Evolutionary conservation across 1,140 invertebrate genomes (phyloP), one percentile per base, ranked within the genome.

Genomic region (Macrobrachium nipponense): DNA sequence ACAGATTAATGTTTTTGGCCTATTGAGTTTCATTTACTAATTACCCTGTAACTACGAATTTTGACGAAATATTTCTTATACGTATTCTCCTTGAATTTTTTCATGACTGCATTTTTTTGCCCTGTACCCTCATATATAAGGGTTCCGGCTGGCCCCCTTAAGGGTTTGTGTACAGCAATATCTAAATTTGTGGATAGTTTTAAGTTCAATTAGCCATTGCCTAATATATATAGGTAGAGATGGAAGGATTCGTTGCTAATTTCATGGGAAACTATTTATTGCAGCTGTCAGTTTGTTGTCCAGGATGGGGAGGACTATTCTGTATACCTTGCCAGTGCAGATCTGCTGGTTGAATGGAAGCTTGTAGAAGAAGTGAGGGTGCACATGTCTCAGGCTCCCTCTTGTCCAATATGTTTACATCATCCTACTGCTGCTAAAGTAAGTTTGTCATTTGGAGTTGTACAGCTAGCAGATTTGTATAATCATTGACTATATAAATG

Each of bases 261-360:
- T 1, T 11, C 7, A 66, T 66, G 11, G 23, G 18, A 73, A 27
- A 36, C 10, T 44, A 10, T 61, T 75, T 17, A 59, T 59, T 78
- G 20, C 76, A 85, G 83, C 66, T 85, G 83, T 60, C 83, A 85
- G 83, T 85, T 85, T 85, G 83, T 80, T 43, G 83, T 85, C 51
- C 23, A 78, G 27, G 83, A 85, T 17, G n/a, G 18, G 14, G 83
- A 66, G 43, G 83, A 85, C 44, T 85, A 85, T 61, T 78, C 75
- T 23, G 36, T 79, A 58, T 85, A 85, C 58, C 17, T 51, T 70
- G 83, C 75, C 59, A 80, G 98, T 92, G 96, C 97, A 72, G 98
- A 99, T 92, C 92, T 94, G 62, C 92, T 98, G 27, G 96, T 99
- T 44, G 95, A 97, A 90, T 99, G 98, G 98, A 94, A 95, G 90